Evolutionary conservation across 2,888 invertebrate genomes (phyloP), one percentile per base, ranked within the genome.

Genomic region (Drosophila putrida): DNA sequence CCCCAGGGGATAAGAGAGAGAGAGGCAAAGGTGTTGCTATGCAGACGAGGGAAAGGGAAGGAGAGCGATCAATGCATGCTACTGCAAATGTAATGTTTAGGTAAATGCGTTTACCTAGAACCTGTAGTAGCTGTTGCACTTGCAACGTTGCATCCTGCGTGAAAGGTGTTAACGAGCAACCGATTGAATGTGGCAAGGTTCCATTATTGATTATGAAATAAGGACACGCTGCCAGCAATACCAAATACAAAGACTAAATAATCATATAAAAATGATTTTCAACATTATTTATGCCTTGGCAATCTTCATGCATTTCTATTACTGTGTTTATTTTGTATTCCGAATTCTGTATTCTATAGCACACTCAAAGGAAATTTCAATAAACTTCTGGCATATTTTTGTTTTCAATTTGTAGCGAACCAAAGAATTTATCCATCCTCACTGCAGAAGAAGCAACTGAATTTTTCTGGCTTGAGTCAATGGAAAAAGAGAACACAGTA

Each of bases 361-460:
- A 63, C 28, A 39, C n/a, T 53, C 33, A n/a, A 27, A 31, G 11
- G 27, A 58, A 71, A 55, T 66, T 71, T 66, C 65, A 70, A 71
- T 66, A 57, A 62, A 62, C 20, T 68, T 68, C 47, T 50, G 59
- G 39, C 75, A 68, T 64, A 63, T 78, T 78, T 72, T 80, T 78
- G 66, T 76, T 87, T 84, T 87, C 80, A 82, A 85, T 87, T 83
- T 82, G 54, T 55, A 13, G 41, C 36, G 47, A 57, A 25, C 47
- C 36, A 50, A 38, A 13, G 43, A 44, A 68, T 63, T 63, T 49
- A 54, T 64, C 46, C 38, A 25, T 46, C 13, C 46, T 46, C 6
- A 8, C 9, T 28, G 46, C 46, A 8, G 46, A 28, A 6, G 5
- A 38, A 41, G 54, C 54, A 54, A 6, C 43, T 49, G 49, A 51